Evolutionary conservation across 2,113 vertebrate genomes (phyloP), one percentile per base, ranked within the genome.

Genomic region (Butorides virescens): DNA sequence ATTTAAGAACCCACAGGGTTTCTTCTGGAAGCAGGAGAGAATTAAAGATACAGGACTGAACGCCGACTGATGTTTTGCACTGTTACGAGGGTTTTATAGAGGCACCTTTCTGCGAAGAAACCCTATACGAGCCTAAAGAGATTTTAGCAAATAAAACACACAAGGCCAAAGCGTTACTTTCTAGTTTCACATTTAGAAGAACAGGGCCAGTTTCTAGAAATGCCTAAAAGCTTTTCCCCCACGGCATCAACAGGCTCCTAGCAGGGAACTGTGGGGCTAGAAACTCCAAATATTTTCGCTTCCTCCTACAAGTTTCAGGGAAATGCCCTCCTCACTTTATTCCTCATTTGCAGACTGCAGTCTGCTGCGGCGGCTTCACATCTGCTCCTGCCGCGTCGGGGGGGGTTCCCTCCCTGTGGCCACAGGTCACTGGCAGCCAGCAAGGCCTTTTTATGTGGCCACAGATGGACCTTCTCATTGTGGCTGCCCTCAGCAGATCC

Each of bases 391-490:
- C 32, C 61, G 59, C 1, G 1, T 2, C 2, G 2, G 32, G 9
- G 9, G 8, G 8, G 15, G 39, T 15, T 77, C 49, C 37, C 46
- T n/a, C 8, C 17, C 50, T 1, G 2, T 9, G 19, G 53, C 90
- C 68, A 77, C 2, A 1, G 46, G 52, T 74, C 52, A 42, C 37
- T 92, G 59, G 56, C 3, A 44, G 81, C 47, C 70, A 92, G 66
- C 65, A 68, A 30, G 59, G 39, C 44, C 66, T 61, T 78, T 52
- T 82, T 11, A 76, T 36, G 78, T 86, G 88, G 78, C 34, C 49
- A 37, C 27, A 73, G 67, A 25, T 9, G 46, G 68, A 76, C 27
- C 50, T 90, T 94, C 81, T 94, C 49, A 85, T 72, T 66, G 91
- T 44, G 82, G 91, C 36, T 78, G 77, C 52, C 59, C 84, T 84